These are phyloP conservation scores for Piaya cayana DNA, from an alignment of 2,113 vertebrate species.

Conservation along the genomic window DNA sequence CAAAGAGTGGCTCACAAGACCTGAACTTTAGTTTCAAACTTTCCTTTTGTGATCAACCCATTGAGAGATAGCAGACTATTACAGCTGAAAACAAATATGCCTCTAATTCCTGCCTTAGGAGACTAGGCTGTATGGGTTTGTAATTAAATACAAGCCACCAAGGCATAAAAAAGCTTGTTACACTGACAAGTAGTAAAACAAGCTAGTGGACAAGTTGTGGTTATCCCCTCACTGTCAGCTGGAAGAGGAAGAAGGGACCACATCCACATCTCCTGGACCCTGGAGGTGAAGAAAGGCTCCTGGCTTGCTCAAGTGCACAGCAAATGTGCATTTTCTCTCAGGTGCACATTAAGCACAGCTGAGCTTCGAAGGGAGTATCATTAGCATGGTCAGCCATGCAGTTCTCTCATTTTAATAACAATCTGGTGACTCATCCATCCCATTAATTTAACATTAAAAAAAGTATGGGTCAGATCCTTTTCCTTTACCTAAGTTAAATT, in stretches of 20 bases:
- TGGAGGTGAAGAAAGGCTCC: not conserved
- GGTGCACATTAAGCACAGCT: not conserved
- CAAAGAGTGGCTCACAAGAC: not conserved
- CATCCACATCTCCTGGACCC: no score
- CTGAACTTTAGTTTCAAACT: not conserved
- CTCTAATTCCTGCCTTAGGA: not conserved
- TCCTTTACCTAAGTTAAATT: not conserved
- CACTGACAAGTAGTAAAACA: not conserved
- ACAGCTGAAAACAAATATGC: not conserved
- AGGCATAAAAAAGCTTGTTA: not conserved
- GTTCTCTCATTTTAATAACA: conserved; percentile 44
- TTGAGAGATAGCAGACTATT: not conserved
- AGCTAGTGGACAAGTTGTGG: not conserved
- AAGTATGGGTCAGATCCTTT: not conserved
- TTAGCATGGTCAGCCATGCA: conserved; percentile 36
- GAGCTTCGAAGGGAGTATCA: not conserved
- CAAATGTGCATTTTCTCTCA: not conserved
- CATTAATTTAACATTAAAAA: conserved; percentile 24
- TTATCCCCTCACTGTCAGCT: not conserved
- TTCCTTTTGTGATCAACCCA: not conserved
- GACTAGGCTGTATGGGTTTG: not conserved
- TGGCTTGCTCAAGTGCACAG: not conserved
- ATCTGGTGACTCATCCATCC: conserved; percentile 34
- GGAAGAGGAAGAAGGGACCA: not conserved
- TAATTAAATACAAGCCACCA: not conserved